Evolutionary conservation across 92 coral and sea anemone species (phyloP).

Genomic region (Heteractis magnifica): DNA sequence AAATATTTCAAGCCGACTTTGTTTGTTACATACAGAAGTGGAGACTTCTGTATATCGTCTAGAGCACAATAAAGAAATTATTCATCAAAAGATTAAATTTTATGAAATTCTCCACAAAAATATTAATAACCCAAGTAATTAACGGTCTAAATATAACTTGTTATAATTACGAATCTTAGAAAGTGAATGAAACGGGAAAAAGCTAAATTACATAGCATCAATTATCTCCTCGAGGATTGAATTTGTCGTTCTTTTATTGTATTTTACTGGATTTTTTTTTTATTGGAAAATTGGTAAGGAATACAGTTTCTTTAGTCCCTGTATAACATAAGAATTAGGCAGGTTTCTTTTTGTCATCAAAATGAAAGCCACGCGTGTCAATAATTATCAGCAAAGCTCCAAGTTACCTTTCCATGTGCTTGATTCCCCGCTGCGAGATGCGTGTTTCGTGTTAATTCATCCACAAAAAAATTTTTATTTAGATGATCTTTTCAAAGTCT

Average conservation of each 20-base stretch:
- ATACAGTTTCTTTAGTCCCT: background rate
- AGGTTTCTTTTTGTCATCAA: constrained; percentile 2
- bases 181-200: background rate
- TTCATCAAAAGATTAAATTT: background rate
- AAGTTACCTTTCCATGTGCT: constrained; percentile 6
- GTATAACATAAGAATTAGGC: background rate
- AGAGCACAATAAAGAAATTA: too few species aligned
- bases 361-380: background rate
- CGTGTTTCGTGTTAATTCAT: constrained; percentile 3
- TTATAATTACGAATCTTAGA: background rate
- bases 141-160: background rate
- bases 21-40: too few species aligned
- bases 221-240: background rate
- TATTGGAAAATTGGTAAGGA: background rate
- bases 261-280: background rate
- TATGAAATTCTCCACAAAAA: background rate
- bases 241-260: background rate
- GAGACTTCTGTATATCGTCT: too few species aligned
- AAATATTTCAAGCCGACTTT: too few species aligned
- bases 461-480: background rate
- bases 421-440: constrained; percentile 14
- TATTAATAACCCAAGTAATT: constrained; percentile 2
- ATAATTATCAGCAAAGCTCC: background rate
- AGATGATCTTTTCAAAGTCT: background rate
- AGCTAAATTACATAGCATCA: too few species aligned